A percentile compares a stretch with the other conserved stretches of the same genome.
Evolutionary conservation across 2,113 vertebrate species (phyloP).

Genomic region (Tenrec ecaudatus): DNA sequence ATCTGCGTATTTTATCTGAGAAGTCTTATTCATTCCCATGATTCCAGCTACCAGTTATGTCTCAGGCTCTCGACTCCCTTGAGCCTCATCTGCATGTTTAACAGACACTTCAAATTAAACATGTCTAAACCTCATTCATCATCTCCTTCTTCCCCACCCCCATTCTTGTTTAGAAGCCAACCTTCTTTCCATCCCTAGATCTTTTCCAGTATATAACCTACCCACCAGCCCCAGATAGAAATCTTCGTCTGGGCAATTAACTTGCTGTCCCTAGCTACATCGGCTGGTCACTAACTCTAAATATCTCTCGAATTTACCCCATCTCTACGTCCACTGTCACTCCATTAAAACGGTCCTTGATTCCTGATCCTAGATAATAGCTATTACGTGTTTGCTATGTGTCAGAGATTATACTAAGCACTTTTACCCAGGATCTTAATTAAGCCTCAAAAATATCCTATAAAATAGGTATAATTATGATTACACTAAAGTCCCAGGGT

Average conservation of each 20-base stretch:
- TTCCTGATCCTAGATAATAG: not conserved
- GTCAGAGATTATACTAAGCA: not conserved
- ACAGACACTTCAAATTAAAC: not conserved
- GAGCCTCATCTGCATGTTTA: not conserved
- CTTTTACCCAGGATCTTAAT: not conserved
- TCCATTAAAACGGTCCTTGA: not conserved
- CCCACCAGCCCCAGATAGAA: not conserved
- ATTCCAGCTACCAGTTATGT: not conserved
- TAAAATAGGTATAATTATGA: not conserved
- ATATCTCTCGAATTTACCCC: not conserved
- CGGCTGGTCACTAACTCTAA: not conserved
- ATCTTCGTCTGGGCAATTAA: not conserved
- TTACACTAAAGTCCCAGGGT: not conserved
- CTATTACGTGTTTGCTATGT: not conserved
- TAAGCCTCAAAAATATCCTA: constrained; percentile 4
- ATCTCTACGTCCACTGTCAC: not conserved
- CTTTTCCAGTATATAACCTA: not conserved
- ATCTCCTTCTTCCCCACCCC: not conserved
- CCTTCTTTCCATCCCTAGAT: not conserved
- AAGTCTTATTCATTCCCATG: not conserved
- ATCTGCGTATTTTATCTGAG: not conserved
- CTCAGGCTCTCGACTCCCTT: not conserved
- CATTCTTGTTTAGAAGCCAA: not conserved
- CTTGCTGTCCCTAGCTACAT: not conserved
- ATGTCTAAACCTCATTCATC: not conserved